A percentile compares a stretch with the other conserved stretches of the same genome.
Evolutionary conservation across 2,797 vertebrate species (phyloP).

Genomic region (Cryptoblepharus egeriae): DNA sequence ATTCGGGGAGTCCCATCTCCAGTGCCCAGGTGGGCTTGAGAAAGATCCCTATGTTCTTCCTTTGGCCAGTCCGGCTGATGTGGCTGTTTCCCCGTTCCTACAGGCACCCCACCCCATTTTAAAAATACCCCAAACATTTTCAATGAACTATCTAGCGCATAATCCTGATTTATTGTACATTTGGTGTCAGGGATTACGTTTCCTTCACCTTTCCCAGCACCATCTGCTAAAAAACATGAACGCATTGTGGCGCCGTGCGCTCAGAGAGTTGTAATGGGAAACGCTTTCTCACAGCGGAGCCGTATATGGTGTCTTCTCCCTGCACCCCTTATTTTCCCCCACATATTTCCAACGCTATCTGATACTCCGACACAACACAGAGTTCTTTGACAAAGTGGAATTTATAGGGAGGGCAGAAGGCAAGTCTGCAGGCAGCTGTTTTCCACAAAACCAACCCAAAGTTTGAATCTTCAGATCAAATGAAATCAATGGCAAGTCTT

Average conservation of each 20-base stretch:
- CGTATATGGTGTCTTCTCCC: background rate
- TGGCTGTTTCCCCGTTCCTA: too few relatives aligned
- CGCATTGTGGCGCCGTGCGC: background rate
- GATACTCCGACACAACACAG: background rate
- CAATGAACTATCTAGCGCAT: background rate
- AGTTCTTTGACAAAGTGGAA: background rate
- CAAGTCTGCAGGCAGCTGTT: conserved; percentile 14
- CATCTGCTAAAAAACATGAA: conserved; percentile 23
- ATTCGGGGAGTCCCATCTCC: too few relatives aligned
- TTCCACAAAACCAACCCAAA: background rate
- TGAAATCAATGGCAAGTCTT: background rate
- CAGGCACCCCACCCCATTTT: background rate
- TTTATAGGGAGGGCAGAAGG: background rate
- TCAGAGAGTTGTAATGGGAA: background rate
- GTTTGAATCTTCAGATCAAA: background rate
- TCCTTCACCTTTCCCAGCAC: background rate
- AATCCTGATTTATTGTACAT: conserved; percentile 4
- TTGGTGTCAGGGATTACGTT: background rate
- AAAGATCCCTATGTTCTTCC: too few relatives aligned
- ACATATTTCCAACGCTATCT: background rate
- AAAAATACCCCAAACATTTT: background rate
- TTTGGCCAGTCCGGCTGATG: too few relatives aligned
- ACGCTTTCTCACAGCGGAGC: background rate
- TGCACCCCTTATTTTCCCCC: background rate
- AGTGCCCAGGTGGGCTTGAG: too few relatives aligned